Evolutionary conservation across 35 echinoderm and acorn worm species (phyloP), one percentile per base, ranked within the genome.

Genomic region (Diadema setosum): DNA sequence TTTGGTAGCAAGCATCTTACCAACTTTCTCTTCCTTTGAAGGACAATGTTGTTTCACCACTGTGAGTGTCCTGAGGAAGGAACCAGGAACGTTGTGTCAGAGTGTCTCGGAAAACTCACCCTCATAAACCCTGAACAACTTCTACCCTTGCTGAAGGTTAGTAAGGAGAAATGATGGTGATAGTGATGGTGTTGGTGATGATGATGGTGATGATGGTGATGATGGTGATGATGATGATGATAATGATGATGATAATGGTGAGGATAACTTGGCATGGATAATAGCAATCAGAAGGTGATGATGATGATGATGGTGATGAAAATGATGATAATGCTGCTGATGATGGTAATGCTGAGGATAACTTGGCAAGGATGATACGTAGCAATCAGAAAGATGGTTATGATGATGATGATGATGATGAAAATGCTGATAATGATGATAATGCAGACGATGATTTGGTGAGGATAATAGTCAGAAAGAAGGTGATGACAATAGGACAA

Each of bases 31-130:
- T 24, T 45, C n/a, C 43, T 37, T 78, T 84, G 7, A 70, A 98
- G 92, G 96, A 60, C 92, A 0, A 91, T 98, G 92, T 83, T 98
- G 57, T 98, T 98, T 48, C 88, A 98, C 11, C 96, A 98, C 58
- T 98, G 96, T 94, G 92, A 98, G 42, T 98, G 96, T 75, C 92
- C 96, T 5, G 96, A 98, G 64, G 96, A 98, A 89, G 95, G 92
- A 65, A 98, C 96, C 31, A 91, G 96, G 80, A 98, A 94, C 89
- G 92, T 94, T 27, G 96, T 98, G 16, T 89, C 96, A 15, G 96
- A 98, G 48, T 98, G 96, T 84, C 86, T 98, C 27, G 96, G 96
- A 34, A 98, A 98, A 74, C 89, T 98, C 17, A 98, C 96, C 7
- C 89, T 98, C 29, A 98, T 98, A 42, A 92, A 98, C 81, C 91